Evolutionary conservation across 2,797 vertebrate genomes (phyloP).

Genomic region (Acanthurus tractus): DNA sequence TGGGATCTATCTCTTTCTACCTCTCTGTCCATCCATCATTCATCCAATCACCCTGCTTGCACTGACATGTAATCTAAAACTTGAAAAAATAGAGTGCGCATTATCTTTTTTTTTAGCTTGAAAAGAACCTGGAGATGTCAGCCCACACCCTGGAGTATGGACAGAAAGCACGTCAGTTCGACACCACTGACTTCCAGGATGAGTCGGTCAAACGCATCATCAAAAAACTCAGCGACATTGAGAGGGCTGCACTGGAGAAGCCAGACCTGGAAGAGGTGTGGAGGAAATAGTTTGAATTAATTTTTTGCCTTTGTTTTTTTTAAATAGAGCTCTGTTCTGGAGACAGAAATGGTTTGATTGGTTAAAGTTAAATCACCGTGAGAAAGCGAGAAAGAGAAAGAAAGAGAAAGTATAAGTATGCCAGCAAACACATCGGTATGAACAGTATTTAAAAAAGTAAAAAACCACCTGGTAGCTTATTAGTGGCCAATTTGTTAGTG

Average conservation of each 20-base stretch:
- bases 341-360: background rate
- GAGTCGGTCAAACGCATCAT: slow-evolving; percentile 87
- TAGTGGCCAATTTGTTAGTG: too few species aligned
- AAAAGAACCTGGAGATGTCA: slow-evolving; percentile 91
- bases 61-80: background rate
- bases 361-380: background rate
- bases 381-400: background rate
- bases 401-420: too few species aligned
- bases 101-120: slow-evolving; percentile 82
- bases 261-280: slow-evolving; percentile 90
- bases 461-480: too few species aligned
- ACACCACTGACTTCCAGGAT: slow-evolving; percentile 92
- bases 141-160: slow-evolving; percentile 91
- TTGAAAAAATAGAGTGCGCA: background rate
- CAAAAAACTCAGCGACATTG: slow-evolving; percentile 92
- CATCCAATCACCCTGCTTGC: background rate
- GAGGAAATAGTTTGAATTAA: background rate
- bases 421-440: background rate
- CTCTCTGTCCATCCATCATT: background rate
- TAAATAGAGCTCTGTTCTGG: background rate
- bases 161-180: slow-evolving; percentile 87
- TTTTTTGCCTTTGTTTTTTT: too few species aligned
- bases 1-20: background rate
- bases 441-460: too few species aligned
- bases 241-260: slow-evolving; percentile 88